These are phyloP conservation scores for Epistrophella euchroma DNA, from an alignment of 2,888 invertebrate species.

Conservation along the genomic window DNA sequence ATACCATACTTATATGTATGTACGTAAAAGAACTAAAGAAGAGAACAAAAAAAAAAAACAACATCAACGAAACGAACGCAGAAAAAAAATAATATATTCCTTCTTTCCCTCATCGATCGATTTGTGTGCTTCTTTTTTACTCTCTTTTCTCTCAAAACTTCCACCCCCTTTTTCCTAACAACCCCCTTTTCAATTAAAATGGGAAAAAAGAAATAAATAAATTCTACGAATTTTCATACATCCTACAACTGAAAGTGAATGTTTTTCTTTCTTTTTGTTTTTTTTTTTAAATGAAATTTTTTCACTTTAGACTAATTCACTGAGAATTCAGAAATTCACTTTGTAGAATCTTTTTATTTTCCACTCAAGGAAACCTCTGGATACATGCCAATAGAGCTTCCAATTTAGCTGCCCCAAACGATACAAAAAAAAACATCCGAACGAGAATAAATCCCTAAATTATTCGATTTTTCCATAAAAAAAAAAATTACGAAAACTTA, in stretches of 20 bases:
- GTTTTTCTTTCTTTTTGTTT: constrained; percentile 13
- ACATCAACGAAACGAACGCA: constrained; percentile 19
- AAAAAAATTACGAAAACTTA: constrained; percentile 36
- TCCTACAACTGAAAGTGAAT: not conserved
- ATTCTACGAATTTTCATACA: constrained; percentile 55
- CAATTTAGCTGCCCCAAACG: constrained; percentile 42
- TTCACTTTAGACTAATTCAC: not conserved
- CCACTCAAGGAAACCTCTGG: constrained; percentile 37
- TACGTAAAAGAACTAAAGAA: not conserved
- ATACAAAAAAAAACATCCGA: constrained; percentile 4
- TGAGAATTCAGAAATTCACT: not conserved
- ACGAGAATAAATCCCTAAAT: not conserved
- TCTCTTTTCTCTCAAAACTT: constrained; percentile 25
- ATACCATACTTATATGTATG: constrained; percentile 4
- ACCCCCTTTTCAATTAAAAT: constrained; percentile 34
- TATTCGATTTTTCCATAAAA: not conserved
- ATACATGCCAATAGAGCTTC: constrained; percentile 62
- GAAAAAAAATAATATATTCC: constrained; percentile 53
- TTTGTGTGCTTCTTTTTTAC: constrained; percentile 56
- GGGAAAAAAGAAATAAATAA: constrained; percentile 27
- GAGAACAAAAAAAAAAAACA: constrained; percentile 37
- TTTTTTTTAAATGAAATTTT: constrained; percentile 19
- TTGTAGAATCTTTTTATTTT: not conserved
- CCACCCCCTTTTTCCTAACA: not conserved
- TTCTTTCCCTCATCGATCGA: constrained; percentile 73